phyloP scores from a whole-genome alignment of 2,797 vertebrate genomes.

The Protosalanx chinensis region DNA sequence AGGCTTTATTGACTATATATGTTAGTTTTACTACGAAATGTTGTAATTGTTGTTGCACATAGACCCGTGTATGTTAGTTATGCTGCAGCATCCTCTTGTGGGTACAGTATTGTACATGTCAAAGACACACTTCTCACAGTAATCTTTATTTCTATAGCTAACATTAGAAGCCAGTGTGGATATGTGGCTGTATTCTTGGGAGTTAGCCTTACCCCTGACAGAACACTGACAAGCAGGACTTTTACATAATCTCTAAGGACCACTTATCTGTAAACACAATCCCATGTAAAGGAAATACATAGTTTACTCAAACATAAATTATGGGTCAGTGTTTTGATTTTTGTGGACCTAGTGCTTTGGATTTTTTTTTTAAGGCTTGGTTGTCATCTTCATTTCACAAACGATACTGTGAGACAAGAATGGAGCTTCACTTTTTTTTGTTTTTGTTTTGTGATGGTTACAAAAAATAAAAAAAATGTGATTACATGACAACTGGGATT shows the following conservation, averaged over 20 bases:
- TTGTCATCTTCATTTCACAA: constrained; percentile 35
- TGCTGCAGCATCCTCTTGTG: constrained; percentile 26
- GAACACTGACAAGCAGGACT: neutral
- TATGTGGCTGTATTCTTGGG: neutral
- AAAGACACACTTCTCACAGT: constrained; percentile 32
- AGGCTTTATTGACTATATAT: constrained; percentile 45
- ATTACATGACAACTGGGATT: constrained; percentile 3
- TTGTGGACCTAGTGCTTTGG: constrained; percentile 3
- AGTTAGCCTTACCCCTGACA: constrained; percentile 3
- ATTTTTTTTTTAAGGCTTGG: constrained; percentile 13
- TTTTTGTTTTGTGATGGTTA: constrained; percentile 42
- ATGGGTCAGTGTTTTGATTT: neutral
- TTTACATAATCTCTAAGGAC: neutral
- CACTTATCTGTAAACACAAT: neutral
- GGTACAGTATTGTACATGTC: constrained; percentile 3
- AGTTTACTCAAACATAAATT: too few relatives aligned
- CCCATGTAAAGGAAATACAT: neutral
- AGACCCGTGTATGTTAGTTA: constrained; percentile 58
- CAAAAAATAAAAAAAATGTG: constrained; percentile 31
- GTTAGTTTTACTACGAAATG: constrained; percentile 43
- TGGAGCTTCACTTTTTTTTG: constrained; percentile 15
- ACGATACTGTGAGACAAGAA: constrained; percentile 19
- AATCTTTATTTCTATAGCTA: neutral
- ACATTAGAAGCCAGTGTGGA: neutral
- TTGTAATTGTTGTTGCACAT: constrained; percentile 62